Base-by-base conservation (phyloP, 2,888 invertebrate genomes). In the Amphipoea lucens region DNA sequence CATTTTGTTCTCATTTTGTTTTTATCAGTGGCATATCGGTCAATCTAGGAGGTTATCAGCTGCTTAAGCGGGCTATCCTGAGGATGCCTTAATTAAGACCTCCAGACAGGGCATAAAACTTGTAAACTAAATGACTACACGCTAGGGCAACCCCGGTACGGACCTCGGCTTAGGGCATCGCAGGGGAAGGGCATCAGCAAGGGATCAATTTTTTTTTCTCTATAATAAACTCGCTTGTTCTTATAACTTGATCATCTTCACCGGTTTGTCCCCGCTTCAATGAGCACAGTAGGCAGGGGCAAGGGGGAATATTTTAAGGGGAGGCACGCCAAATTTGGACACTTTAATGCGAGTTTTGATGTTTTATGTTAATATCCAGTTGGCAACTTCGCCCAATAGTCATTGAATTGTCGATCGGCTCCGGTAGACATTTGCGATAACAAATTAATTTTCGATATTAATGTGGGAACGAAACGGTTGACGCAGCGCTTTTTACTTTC, bases 261-360 rank as follows among this genome's bases (percentile, higher is more conserved):
- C 72, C 80, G 82, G 82, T 84, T 86, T 89, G 88, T 91, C 89
- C 90, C 88, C 89, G 87, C 94, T 92, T 92, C 93, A 92, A 90
- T 92, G 94, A 93, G 88, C 94, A 91, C 92, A 83, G 91, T 89
- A 91, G 91, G 90, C 89, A 91, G 92, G 92, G 91, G 90, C 83
- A 88, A 89, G 91, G 92, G 93, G 94, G 93, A 92, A 92, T 91
- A 91, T 92, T 94, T 92, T 86, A 91, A 92, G 94, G 94, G 94
- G 94, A 92, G 92, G 87, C 88, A 85, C 87, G 92, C 89, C 86
- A 92, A 95, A 95, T 95, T 95, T 93, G 95, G 95, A 96, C 96
- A 96, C 94, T 96, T 96, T 96, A 96, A 96, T 96, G 96, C 94
- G 96, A 96, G 95, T 96, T 96, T 93, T 96, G 96, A 96, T 96